Evolutionary conservation across 1,140 invertebrate species (phyloP), one percentile per base, ranked within the genome.

Genomic region (Rhagoletis zephyria): DNA sequence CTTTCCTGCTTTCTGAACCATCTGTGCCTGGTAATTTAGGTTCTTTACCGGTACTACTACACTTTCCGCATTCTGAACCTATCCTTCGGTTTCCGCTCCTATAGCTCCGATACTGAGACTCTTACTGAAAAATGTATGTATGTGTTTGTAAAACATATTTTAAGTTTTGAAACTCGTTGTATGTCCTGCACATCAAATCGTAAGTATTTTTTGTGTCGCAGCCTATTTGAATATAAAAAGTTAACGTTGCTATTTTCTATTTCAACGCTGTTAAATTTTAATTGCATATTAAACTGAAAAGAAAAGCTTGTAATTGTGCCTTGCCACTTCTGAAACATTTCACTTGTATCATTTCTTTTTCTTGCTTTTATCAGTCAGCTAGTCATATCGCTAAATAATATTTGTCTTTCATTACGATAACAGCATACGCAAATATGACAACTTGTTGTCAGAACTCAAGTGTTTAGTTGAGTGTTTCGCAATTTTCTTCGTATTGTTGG

Each of bases 351-450:
- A 12, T 40, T 63, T 7, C 61, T 2, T 16, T 48, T 48, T 74
- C 30, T 30, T 30, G 42, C 61, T 63, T 74, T 74, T 74, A 74
- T 74, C 67, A n/a, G n/a, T n/a, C n/a, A n/a, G n/a, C n/a, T n/a
- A 14, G 40, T 10, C 14, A 74, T 40, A 6, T 14, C 67, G 67
- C 0, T 48, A 42, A 45, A 74, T 74, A 74, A 40, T 74, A 48
- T 74, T 74, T 74, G 67, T 45, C 42, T 74, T 74, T 74, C 67
- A 74, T 74, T 74, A 74, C 67, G 67, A 45, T 74, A 74, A 74
- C 67, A 74, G 40, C 42, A 16, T 48, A 74, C 42, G 10, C 42
- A 74, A 6, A n/a, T 74, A 74, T 3, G 10, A 42, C 6, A 67
- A 30, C 40, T 1, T 16, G 42, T 16, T 74, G 67, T 45, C 45